Conservation (phyloP, 2,888 invertebrate genomes). For the Pimpla rufipes region DNA sequence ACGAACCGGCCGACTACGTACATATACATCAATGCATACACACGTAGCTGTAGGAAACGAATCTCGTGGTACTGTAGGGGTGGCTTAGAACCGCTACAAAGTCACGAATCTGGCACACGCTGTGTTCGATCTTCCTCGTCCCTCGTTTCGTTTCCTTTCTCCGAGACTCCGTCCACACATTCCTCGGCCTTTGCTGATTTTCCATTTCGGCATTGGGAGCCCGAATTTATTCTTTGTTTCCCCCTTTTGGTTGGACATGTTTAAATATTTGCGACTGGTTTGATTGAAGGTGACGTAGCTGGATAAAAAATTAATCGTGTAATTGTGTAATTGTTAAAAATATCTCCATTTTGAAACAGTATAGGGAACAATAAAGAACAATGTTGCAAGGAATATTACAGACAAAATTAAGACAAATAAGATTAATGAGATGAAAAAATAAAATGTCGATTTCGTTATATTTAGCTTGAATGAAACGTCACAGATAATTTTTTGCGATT, state of each 20-base stretch:
- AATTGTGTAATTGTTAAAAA: too few relatives aligned
- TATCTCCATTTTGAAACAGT: too few relatives aligned
- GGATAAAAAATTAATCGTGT: too few relatives aligned
- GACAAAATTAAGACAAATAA: too few relatives aligned
- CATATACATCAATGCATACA: background rate
- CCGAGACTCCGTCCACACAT: background rate
- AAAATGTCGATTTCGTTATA: too few relatives aligned
- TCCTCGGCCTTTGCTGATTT: constrained; percentile 3
- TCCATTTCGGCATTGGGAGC: background rate
- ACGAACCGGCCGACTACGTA: constrained; percentile 11
- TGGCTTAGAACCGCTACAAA: constrained; percentile 18
- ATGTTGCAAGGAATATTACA: too few relatives aligned
- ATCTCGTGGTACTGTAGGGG: background rate
- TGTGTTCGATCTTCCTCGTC: background rate
- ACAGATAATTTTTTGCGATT: too few relatives aligned
- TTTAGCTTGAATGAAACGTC: too few relatives aligned
- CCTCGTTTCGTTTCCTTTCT: background rate
- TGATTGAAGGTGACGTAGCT: too few relatives aligned
- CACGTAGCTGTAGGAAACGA: background rate
- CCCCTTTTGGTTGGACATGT: background rate
- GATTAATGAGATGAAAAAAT: too few relatives aligned
- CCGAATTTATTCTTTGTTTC: constrained; percentile 1
- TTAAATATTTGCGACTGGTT: too few relatives aligned
- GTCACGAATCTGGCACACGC: constrained; percentile 15
- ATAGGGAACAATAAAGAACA: too few relatives aligned